Conservation (phyloP, 2,797 vertebrate species). For the Threskiornis aethiopicus region DNA sequence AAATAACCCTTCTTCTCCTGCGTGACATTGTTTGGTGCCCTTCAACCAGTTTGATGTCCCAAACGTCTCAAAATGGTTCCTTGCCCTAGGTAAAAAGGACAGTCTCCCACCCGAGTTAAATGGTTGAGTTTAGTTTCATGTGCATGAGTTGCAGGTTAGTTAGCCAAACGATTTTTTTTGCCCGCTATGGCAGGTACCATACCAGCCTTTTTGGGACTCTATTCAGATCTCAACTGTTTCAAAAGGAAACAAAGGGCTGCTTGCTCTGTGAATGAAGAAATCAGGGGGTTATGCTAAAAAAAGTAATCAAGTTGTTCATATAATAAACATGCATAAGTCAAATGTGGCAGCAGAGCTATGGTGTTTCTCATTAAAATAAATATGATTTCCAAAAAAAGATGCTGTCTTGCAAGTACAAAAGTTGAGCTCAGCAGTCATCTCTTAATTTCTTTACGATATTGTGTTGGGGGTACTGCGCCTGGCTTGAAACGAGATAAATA, state of each 20-base stretch:
- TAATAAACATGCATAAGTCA: background rate
- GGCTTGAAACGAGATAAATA: background rate
- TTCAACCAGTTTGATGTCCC: background rate
- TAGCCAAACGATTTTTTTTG: fast-evolving
- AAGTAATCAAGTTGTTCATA: background rate
- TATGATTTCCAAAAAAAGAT: conserved; percentile 33
- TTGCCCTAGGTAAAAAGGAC: background rate
- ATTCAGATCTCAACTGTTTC: background rate
- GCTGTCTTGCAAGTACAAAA: conserved; percentile 46
- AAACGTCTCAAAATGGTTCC: background rate
- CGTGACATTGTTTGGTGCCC: background rate
- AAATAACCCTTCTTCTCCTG: background rate
- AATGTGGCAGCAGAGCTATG: background rate
- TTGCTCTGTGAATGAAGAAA: background rate
- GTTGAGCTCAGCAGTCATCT: conserved; percentile 16
- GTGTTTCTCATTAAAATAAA: background rate
- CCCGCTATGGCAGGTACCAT: fast-evolving
- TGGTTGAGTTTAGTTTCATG: background rate
- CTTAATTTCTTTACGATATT: background rate
- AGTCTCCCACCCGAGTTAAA: background rate
- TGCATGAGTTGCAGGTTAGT: background rate
- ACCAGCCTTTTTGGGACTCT: background rate
- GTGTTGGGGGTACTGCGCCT: background rate
- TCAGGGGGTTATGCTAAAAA: background rate
- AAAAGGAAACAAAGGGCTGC: background rate